Conservation (phyloP, 2,113 vertebrate genomes). For the Toxostoma redivivum region DNA sequence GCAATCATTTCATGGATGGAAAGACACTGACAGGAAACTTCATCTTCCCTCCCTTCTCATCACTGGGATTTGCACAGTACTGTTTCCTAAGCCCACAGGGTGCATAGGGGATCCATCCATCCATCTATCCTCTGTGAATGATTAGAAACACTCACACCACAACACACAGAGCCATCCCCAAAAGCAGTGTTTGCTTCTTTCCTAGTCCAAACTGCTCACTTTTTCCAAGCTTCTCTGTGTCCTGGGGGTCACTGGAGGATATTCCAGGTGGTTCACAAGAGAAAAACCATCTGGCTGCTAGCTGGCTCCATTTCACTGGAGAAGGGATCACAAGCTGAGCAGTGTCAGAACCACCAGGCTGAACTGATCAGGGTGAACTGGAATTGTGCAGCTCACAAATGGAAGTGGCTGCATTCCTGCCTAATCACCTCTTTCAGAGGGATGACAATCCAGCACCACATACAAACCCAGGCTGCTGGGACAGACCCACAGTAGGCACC, state of each 20-base stretch:
- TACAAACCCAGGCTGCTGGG: neutral
- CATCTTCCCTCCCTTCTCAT: neutral
- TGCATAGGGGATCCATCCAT: neutral
- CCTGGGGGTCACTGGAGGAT: neutral
- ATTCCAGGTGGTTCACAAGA: neutral
- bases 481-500: neutral
- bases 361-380: neutral
- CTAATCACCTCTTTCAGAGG: neutral
- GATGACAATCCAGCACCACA: neutral
- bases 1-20: neutral
- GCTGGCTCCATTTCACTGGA: neutral
- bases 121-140: neutral
- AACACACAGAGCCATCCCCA: neutral
- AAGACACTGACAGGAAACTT: neutral
- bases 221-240: neutral
- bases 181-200: neutral
- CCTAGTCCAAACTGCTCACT: neutral
- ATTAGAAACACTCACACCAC: neutral
- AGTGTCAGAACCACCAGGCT: neutral
- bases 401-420: neutral
- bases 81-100: neutral
- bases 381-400: neutral
- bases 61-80: neutral
- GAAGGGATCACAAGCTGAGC: neutral
- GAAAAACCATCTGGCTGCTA: neutral